Percentiles rank a stretch among this genome's conserved stretches.
These are phyloP conservation scores for Varanus salvator DNA, from an alignment of 2,113 vertebrate species.

Conservation along the genomic window DNA sequence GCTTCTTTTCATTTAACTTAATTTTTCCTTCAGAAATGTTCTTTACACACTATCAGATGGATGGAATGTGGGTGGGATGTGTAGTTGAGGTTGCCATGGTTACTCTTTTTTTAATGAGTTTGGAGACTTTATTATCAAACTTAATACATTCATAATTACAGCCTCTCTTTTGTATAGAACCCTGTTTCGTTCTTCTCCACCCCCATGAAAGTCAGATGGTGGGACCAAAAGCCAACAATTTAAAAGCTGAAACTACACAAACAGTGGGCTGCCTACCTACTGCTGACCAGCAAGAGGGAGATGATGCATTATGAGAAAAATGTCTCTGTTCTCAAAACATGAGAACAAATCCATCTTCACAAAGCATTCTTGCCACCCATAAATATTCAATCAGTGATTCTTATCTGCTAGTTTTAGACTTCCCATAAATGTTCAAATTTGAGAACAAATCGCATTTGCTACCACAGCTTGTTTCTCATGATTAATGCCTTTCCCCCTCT, in stretches of 20 bases:
- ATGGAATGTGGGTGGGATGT: constrained; percentile 71
- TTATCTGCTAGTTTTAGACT: rapidly evolving
- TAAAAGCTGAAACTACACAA: constrained; percentile 45
- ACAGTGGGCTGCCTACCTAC: constrained; percentile 43
- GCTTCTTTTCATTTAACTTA: constrained; percentile 57
- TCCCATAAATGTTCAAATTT: not conserved
- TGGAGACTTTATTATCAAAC: constrained; percentile 65
- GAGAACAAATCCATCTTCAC: not conserved
- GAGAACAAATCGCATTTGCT: not conserved
- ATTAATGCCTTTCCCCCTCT: not conserved
- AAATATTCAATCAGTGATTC: not conserved
- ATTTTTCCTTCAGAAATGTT: constrained; percentile 59
- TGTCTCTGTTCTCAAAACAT: not conserved
- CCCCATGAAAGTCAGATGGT: constrained; percentile 49
- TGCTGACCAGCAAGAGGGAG: constrained; percentile 45
- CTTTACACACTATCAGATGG: constrained; percentile 69
- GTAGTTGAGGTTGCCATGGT: constrained; percentile 75
- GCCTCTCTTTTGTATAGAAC: constrained; percentile 29
- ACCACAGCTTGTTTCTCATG: not conserved
- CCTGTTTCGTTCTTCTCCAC: constrained; percentile 14
- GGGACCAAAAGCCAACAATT: constrained; percentile 53
- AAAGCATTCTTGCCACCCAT: not conserved
- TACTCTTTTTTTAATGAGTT: constrained; percentile 77
- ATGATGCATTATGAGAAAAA: constrained; percentile 46
- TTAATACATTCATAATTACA: constrained; percentile 72